Conservation (phyloP, 64 coral and sea anemone species). For the Montipora sp. region DNA sequence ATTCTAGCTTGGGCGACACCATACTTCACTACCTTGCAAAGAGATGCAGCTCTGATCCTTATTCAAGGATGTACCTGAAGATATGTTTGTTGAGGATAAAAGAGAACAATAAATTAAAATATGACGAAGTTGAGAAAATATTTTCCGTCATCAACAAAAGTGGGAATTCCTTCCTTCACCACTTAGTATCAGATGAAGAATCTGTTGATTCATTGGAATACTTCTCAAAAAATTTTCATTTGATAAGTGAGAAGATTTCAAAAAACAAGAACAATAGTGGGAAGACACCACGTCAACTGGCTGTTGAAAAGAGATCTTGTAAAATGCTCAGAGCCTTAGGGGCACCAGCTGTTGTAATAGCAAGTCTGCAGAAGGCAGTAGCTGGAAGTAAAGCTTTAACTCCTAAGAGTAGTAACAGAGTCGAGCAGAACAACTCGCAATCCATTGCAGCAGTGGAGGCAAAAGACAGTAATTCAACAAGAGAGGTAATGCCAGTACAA, state of each 20-base stretch:
- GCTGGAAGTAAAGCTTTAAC: not conserved
- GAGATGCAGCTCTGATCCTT: not conserved
- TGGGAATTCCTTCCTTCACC: slow-evolving; percentile 44
- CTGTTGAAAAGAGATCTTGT: slow-evolving; percentile 19
- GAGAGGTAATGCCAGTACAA: not conserved
- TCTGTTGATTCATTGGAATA: not conserved
- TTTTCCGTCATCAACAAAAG: slow-evolving; percentile 8
- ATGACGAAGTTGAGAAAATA: not conserved
- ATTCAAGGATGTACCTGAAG: slow-evolving; percentile 14
- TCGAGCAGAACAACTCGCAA: not conserved
- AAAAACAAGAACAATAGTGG: slow-evolving; percentile 36
- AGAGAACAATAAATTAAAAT: not conserved
- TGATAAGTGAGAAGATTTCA: slow-evolving; percentile 4
- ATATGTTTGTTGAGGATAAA: slow-evolving; percentile 22
- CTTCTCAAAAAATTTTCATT: not conserved
- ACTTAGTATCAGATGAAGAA: slow-evolving; percentile 22
- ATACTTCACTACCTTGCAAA: slow-evolving; percentile 24
- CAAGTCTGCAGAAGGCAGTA: slow-evolving; percentile 9
- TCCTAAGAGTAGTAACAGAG: not conserved
- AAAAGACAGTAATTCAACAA: not conserved
- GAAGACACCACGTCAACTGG: slow-evolving; percentile 21
- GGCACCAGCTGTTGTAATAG: slow-evolving; percentile 4
- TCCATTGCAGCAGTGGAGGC: not conserved
- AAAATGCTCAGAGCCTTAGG: slow-evolving; percentile 8
- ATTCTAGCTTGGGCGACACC: not conserved